phyloP scores from a whole-genome alignment of 1,140 invertebrate genomes.

The Acromyrmex charruanus region DNA sequence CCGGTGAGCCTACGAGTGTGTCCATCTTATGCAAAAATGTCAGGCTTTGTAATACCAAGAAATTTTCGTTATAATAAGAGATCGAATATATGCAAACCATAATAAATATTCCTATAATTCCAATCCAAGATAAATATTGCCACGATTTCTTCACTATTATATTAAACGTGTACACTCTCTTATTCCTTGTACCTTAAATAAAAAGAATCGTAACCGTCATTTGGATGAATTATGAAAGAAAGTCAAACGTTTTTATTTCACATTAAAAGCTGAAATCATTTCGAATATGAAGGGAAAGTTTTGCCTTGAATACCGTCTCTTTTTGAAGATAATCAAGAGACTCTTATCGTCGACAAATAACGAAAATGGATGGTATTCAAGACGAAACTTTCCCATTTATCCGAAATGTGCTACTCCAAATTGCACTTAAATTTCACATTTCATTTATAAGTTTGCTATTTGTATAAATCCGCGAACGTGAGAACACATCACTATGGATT shows the following conservation, averaged over 20 bases:
- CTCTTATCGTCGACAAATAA: background rate
- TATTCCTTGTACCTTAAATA: background rate
- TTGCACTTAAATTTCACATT: constrained; percentile 37
- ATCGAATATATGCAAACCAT: background rate
- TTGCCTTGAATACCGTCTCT: background rate
- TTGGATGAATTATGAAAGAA: background rate
- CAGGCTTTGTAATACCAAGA: background rate
- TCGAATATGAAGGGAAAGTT: background rate
- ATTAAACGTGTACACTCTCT: background rate
- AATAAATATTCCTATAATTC: background rate
- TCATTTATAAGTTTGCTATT: constrained; percentile 22
- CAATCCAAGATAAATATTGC: background rate
- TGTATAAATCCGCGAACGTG: constrained; percentile 4
- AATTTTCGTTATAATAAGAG: background rate
- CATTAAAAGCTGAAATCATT: background rate
- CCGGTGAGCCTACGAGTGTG: background rate
- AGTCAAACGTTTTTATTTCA: background rate
- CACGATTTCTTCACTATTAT: background rate
- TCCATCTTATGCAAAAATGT: background rate
- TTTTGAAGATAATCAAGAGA: constrained; percentile 1
- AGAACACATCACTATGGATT: background rate
- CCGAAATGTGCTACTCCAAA: constrained; percentile 8
- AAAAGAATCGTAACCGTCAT: background rate
- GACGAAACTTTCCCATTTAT: constrained; percentile 7
- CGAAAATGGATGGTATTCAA: background rate